Conservation (phyloP, 2,888 invertebrate genomes). For the Campoletis raptor region DNA sequence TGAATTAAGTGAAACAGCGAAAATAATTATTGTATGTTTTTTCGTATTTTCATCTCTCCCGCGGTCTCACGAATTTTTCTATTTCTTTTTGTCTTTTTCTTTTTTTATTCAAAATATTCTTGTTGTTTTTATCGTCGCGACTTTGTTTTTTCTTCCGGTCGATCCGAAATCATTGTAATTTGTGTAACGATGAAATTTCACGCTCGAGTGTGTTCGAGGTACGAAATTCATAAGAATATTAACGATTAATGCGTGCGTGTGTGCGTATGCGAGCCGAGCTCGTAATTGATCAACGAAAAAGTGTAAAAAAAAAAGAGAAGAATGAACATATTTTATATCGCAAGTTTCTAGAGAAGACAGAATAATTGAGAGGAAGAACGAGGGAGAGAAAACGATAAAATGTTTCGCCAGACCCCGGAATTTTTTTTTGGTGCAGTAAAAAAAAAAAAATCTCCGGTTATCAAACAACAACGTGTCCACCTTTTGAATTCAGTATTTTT, state of each 20-base stretch:
- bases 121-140: neutral
- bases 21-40: neutral
- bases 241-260: conserved; percentile 19
- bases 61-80: neutral
- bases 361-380: conserved; percentile 27
- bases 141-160: conserved; percentile 25
- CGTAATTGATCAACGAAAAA: conserved; percentile 48
- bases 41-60: neutral
- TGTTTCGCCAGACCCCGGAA: conserved; percentile 11
- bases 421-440: conserved; percentile 18
- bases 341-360: conserved; percentile 42
- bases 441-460: neutral
- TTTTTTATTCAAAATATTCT: neutral
- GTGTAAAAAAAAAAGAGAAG: conserved; percentile 16
- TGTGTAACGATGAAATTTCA: neutral
- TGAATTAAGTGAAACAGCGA: neutral
- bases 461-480: conserved; percentile 7
- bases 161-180: conserved; percentile 19
- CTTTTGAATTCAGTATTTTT: conserved; percentile 39
- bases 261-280: conserved; percentile 33
- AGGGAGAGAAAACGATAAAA: conserved; percentile 1
- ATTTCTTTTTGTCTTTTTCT: neutral
- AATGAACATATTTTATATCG: conserved; percentile 55
- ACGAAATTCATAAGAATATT: conserved; percentile 20
- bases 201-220: neutral